Evolutionary conservation across 2,888 invertebrate genomes (phyloP).

Genomic region (Lasioglossum figueresi): DNA sequence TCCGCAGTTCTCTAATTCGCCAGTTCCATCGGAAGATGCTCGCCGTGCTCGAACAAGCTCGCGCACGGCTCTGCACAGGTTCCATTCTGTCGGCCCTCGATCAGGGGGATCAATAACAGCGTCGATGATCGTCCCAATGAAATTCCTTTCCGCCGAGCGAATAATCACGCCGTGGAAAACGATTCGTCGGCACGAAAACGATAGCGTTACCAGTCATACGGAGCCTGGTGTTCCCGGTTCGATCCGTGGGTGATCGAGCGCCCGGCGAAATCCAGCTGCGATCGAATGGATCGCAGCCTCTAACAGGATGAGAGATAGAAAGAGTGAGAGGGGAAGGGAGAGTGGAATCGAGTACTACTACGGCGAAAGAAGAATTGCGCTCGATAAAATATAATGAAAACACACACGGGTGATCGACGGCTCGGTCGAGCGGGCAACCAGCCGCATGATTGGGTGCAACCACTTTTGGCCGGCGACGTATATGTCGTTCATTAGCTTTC

Average conservation of each 20-base stretch:
- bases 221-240: not conserved
- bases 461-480: constrained; percentile 43
- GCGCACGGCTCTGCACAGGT: not conserved
- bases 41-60: not conserved
- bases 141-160: constrained; percentile 6
- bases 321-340: not conserved
- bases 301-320: not conserved
- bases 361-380: constrained; percentile 15
- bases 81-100: not conserved
- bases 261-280: not conserved
- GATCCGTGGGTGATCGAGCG: not conserved
- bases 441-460: constrained; percentile 48
- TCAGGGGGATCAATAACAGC: constrained; percentile 22
- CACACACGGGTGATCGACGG: constrained; percentile 37
- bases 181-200: not conserved
- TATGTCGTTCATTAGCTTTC: constrained; percentile 62
- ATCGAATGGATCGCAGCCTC: not conserved
- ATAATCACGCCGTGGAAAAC: constrained; percentile 8
- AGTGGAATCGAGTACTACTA: constrained; percentile 4
- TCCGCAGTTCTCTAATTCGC: not conserved
- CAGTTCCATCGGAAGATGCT: not conserved
- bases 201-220: constrained; percentile 1
- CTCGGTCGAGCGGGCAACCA: constrained; percentile 35
- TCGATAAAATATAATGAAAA: constrained; percentile 39
- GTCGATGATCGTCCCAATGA: not conserved